phyloP scores from a whole-genome alignment of 2,113 vertebrate genomes.

The Ptyas mucosa region DNA sequence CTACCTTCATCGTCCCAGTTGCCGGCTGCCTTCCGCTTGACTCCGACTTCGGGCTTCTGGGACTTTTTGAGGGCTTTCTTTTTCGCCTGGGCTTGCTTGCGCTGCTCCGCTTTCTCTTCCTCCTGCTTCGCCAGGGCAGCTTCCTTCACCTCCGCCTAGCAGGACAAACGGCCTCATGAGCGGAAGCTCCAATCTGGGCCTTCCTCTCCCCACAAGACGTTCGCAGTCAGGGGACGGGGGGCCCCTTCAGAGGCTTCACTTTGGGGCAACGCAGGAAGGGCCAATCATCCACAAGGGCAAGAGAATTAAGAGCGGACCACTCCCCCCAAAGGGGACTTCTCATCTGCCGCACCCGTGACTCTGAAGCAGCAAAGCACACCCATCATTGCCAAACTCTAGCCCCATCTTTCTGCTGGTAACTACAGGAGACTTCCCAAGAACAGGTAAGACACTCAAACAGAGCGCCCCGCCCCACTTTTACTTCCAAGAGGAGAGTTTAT shows the following conservation, averaged over 20 bases:
- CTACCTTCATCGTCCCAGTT: constrained; percentile 79
- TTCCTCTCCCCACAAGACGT: too few species aligned
- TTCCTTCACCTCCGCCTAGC: constrained; percentile 87
- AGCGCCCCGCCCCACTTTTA: background rate
- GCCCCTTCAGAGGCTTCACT: background rate
- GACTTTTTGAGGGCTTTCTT: constrained; percentile 83
- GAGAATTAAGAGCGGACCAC: background rate
- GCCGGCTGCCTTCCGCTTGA: constrained; percentile 77
- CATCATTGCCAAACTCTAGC: rapidly evolving
- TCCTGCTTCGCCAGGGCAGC: constrained; percentile 81
- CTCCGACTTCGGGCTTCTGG: constrained; percentile 67
- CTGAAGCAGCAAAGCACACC: background rate
- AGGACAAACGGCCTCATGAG: background rate
- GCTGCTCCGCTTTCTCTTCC: constrained; percentile 79
- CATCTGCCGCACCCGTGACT: background rate
- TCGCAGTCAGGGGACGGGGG: too few species aligned
- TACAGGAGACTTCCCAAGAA: background rate
- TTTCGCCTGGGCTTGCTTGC: constrained; percentile 76
- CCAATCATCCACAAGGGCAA: background rate
- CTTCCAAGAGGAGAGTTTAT: background rate
- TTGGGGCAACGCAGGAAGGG: too few species aligned
- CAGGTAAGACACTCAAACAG: background rate
- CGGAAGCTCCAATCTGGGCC: background rate
- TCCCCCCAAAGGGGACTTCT: background rate
- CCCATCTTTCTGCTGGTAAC: background rate